Percentiles rank a stretch among this genome's conserved stretches.
Conservation (phyloP, 2,113 vertebrate genomes). For the Peromyscus leucopus region DNA sequence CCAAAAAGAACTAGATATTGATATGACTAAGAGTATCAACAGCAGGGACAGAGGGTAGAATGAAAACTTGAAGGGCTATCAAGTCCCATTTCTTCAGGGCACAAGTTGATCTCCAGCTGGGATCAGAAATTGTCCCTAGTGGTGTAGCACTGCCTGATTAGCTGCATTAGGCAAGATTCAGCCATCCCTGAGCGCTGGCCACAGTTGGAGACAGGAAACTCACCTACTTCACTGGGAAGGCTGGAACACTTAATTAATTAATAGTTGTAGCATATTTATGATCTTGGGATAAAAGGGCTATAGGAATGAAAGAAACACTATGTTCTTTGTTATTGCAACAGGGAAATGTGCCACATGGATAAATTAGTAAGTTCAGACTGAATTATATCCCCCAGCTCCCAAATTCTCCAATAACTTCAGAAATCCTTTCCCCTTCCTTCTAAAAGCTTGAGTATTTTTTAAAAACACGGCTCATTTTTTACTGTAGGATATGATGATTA, state of each 20-base stretch:
- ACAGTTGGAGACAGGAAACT: conserved; percentile 85
- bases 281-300: conserved; percentile 77
- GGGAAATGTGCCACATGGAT: conserved; percentile 48
- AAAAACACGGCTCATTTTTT: conserved; percentile 50
- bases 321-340: conserved; percentile 55
- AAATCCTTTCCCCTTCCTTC: conserved; percentile 34
- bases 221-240: conserved; percentile 82
- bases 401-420: conserved; percentile 37
- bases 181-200: conserved; percentile 77
- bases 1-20: conserved; percentile 72
- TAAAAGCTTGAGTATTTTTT: conserved; percentile 16
- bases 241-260: conserved; percentile 85
- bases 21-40: conserved; percentile 78
- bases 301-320: conserved; percentile 63
- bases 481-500: conserved; percentile 17
- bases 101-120: conserved; percentile 83
- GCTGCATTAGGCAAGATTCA: conserved; percentile 79
- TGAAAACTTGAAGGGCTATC: conserved; percentile 82
- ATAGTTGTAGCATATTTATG: conserved; percentile 82
- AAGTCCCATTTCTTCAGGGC: conserved; percentile 81
- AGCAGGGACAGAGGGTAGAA: conserved; percentile 75
- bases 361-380: conserved; percentile 63
- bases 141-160: conserved; percentile 80
- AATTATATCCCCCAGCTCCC: not conserved
- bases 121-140: conserved; percentile 83